Evolutionary conservation across 2,888 invertebrate genomes (phyloP), one percentile per base, ranked within the genome.

Genomic region (Thyatira batis): DNA sequence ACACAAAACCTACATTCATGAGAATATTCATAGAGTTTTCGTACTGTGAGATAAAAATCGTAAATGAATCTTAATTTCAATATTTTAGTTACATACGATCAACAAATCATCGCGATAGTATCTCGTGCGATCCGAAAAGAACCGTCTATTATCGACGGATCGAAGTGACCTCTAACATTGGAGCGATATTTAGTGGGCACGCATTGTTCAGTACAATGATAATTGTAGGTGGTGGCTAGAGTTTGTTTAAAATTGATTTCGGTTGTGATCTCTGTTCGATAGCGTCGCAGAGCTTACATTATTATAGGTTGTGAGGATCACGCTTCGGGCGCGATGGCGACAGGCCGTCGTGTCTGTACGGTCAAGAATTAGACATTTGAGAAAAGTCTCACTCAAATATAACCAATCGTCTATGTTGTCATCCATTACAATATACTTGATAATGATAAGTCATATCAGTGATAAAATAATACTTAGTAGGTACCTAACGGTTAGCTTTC

Each of bases 191-290:
- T 84, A 86, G 80, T 84, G 81, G 65, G 71, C 72, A 78, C 78
- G 84, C 82, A 88, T 89, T 89, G 89, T 89, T 85, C 82, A 73
- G 71, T 76, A 78, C 78, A 76, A 84, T 84, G 76, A 85, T 90
- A 89, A 89, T 90, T 90, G 88, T 87, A 89, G 89, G 89, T 88
- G 87, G 85, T 83, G 85, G 86, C 80, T 82, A 81, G 81, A 87
- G 89, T 90, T 89, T 89, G 88, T 90, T 90, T 89, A 88, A 89
- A 92, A 91, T 91, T 89, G 91, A 90, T 90, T 92, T 88, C 84
- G 90, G 86, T 74, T 76, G 75, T 82, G 90, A 91, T 89, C 80
- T 70, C 66, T 67, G 58, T 65, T 71, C 73, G 91, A 91, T 90
- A 89, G 71, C 80, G 80, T 78, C 80, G 76, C 78, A 80, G 77